These are phyloP conservation scores for Aelia acuminata DNA, from an alignment of 2,888 invertebrate species.

Conservation along the genomic window DNA sequence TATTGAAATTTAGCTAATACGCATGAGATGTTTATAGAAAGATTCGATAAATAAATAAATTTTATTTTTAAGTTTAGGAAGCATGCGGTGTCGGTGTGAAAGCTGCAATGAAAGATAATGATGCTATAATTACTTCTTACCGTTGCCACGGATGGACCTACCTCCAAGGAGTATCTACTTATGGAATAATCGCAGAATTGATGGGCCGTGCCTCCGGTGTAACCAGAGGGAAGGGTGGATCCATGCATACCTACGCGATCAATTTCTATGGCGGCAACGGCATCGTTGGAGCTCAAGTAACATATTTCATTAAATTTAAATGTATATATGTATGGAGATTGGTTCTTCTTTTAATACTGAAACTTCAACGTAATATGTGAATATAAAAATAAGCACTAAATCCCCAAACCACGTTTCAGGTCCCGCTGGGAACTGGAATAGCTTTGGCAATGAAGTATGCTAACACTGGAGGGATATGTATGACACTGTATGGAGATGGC, in stretches of 20 bases:
- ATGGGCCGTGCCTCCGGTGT: constrained; percentile 90
- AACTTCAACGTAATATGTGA: too few relatives aligned
- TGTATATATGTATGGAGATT: too few relatives aligned
- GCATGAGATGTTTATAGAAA: background rate
- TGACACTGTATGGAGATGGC: constrained; percentile 93
- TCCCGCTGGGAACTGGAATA: constrained; percentile 93
- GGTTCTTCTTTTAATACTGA: too few relatives aligned
- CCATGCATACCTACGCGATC: constrained; percentile 96
- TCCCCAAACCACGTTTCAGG: constrained; percentile 72
- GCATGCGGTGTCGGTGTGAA: constrained; percentile 92
- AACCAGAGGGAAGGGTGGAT: constrained; percentile 96
- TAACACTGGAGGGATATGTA: constrained; percentile 86
- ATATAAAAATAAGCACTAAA: background rate
- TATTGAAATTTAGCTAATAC: too few relatives aligned
- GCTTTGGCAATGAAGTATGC: constrained; percentile 92
- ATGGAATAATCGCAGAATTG: constrained; percentile 89
- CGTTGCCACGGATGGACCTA: constrained; percentile 81
- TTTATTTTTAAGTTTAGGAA: constrained; percentile 72
- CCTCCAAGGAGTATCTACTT: constrained; percentile 80
- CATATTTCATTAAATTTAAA: constrained; percentile 48
- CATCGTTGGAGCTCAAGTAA: constrained; percentile 98
- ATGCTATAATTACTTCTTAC: constrained; percentile 82
- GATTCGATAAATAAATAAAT: background rate
- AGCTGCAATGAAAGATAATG: constrained; percentile 84
- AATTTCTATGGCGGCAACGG: constrained; percentile 99